phyloP scores from a whole-genome alignment of 2,113 vertebrate species.

The Chaetodon trifascialis region DNA sequence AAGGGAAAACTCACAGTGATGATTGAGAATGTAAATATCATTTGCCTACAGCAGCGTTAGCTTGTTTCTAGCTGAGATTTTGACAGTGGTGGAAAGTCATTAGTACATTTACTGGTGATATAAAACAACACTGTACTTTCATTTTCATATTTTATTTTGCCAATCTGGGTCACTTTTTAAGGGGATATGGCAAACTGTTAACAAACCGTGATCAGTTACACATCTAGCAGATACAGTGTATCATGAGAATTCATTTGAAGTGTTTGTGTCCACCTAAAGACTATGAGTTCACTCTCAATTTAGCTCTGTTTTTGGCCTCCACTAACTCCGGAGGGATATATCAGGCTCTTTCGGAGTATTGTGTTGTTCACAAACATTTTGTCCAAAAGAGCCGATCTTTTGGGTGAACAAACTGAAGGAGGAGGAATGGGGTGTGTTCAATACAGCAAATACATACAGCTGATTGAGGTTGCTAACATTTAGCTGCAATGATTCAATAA shows the following conservation, averaged over 20 bases:
- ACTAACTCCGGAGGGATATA: not conserved
- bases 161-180: not conserved
- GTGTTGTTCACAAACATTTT: no score
- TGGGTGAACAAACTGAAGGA: no score
- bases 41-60: constrained; percentile 13
- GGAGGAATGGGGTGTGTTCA: no score
- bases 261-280: not conserved
- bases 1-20: constrained; percentile 33
- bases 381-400: no score
- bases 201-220: not conserved
- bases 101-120: not conserved
- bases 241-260: not conserved
- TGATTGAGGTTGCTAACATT: no score
- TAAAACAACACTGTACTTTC: not conserved
- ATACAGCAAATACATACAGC: no score
- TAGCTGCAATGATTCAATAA: no score
- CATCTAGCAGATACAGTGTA: not conserved
- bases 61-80: not conserved
- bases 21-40: constrained; percentile 24
- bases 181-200: not conserved
- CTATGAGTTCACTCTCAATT: not conserved
- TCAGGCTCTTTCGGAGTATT: no score
- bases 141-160: not conserved
- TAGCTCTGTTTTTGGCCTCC: not conserved
- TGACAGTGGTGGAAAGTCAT: not conserved